Evolutionary conservation across 2,797 vertebrate species (phyloP).

Genomic region (Enteromius viviparus): DNA sequence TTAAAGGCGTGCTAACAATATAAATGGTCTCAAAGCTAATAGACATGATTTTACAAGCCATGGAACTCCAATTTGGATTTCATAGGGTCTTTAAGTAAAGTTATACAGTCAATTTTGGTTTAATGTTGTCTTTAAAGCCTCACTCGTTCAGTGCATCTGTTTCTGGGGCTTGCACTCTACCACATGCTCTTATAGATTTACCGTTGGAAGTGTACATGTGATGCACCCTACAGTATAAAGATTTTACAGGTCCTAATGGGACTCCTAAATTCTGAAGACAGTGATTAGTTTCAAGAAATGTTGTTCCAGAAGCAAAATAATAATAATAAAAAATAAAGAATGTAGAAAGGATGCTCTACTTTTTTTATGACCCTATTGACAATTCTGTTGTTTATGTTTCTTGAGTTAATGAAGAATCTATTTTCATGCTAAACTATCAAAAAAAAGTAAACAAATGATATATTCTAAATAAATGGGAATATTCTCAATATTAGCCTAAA

Average conservation of each 20-base stretch:
- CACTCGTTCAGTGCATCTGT: neutral
- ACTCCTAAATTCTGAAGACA: neutral
- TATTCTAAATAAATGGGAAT: neutral
- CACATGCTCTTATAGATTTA: neutral
- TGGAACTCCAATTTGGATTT: slow-evolving; percentile 1
- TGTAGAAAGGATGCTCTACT: neutral
- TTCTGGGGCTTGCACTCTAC: neutral
- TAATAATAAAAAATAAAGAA: neutral
- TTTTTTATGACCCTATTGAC: neutral
- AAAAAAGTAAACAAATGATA: neutral
- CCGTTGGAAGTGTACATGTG: neutral
- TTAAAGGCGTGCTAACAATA: neutral
- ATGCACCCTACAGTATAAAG: neutral
- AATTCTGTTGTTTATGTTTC: neutral
- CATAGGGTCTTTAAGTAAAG: slow-evolving; percentile 1
- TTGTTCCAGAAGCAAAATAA: neutral
- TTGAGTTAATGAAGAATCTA: neutral
- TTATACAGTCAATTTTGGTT: neutral
- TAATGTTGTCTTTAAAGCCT: slow-evolving; percentile 23
- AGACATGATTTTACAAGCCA: neutral
- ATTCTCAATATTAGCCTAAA: neutral
- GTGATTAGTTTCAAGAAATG: neutral
- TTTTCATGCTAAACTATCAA: neutral
- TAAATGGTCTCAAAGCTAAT: neutral
- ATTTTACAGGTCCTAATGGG: neutral